Evolutionary conservation across 2,888 invertebrate genomes (phyloP).

Genomic region (Hirtodrosophila cameraria): DNA sequence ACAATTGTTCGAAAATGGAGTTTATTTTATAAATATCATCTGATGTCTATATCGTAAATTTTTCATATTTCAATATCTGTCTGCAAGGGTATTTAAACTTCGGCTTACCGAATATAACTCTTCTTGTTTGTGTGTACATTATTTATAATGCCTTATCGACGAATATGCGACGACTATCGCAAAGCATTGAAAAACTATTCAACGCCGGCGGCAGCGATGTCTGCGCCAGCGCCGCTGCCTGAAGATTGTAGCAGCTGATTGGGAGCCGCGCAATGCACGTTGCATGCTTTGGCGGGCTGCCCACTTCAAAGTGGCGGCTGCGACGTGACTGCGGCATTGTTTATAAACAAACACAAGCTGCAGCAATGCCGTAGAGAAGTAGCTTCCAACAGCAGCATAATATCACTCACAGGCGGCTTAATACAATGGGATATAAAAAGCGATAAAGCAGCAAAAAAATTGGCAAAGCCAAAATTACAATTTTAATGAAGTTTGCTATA

Average conservation of each 20-base stretch:
- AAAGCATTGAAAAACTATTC: slow-evolving; percentile 34
- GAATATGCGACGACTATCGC: slow-evolving; percentile 19
- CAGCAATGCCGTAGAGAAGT: slow-evolving; percentile 27
- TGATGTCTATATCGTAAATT: too few species aligned
- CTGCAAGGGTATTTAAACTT: too few species aligned
- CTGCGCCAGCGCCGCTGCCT: slow-evolving; percentile 31
- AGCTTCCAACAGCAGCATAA: slow-evolving; percentile 9
- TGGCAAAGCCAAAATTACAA: slow-evolving; percentile 4
- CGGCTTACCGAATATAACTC: background rate
- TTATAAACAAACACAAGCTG: slow-evolving; percentile 66
- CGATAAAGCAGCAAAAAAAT: too few species aligned
- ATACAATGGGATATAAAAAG: slow-evolving; percentile 15
- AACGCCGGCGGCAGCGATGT: slow-evolving; percentile 24
- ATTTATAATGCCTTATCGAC: slow-evolving; percentile 56
- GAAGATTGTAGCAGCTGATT: slow-evolving; percentile 70
- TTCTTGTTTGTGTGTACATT: slow-evolving; percentile 27
- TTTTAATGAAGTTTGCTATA: background rate
- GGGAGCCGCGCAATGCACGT: slow-evolving; percentile 10
- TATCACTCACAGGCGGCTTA: slow-evolving; percentile 15
- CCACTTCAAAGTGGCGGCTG: slow-evolving; percentile 65
- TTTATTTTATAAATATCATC: too few species aligned
- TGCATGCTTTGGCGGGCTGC: slow-evolving; percentile 53
- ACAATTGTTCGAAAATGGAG: too few species aligned
- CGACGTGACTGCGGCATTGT: slow-evolving; percentile 67
- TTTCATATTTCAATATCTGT: too few species aligned